Conservation (phyloP, 2,797 vertebrate species). For the Sebastes iracundus region DNA sequence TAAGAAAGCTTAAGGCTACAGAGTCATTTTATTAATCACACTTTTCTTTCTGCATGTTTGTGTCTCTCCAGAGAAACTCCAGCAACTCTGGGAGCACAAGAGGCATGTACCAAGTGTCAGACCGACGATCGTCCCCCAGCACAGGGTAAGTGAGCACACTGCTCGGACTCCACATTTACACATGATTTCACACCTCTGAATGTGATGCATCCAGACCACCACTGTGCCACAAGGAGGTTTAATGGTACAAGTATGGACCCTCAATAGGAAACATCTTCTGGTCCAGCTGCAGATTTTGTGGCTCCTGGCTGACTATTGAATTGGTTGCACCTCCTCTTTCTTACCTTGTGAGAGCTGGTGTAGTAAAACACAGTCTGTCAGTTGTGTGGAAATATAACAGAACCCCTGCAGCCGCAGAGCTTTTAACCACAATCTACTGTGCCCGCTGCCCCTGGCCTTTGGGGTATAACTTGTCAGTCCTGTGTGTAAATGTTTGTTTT, state of each 20-base stretch:
- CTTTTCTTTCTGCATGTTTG: slow-evolving; percentile 6
- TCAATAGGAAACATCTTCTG: not conserved
- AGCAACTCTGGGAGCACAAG: slow-evolving; percentile 83
- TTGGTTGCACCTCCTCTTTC: slow-evolving; percentile 22
- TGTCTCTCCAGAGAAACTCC: slow-evolving; percentile 81
- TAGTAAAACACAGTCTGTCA: slow-evolving; percentile 33
- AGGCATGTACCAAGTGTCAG: slow-evolving; percentile 86
- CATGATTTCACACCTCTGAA: slow-evolving; percentile 1
- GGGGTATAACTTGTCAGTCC: not conserved
- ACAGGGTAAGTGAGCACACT: slow-evolving; percentile 78
- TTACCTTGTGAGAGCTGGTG: slow-evolving; percentile 3
- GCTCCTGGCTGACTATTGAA: slow-evolving; percentile 8
- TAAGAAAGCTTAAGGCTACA: not conserved
- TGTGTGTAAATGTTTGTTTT: not conserved
- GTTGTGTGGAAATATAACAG: slow-evolving; percentile 20
- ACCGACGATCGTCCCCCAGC: slow-evolving; percentile 85
- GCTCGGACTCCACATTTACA: not conserved
- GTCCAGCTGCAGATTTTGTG: slow-evolving; percentile 2
- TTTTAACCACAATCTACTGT: slow-evolving; percentile 4
- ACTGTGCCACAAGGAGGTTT: not conserved
- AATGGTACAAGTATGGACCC: not conserved
- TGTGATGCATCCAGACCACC: not conserved
- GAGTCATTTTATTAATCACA: not conserved
- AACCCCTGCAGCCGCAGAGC: not conserved
- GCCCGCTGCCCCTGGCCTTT: not conserved